Percentiles rank a stretch among this genome's conserved stretches.
Evolutionary conservation across 2,888 invertebrate species (phyloP).

Genomic region (Antheraea yamamai): DNA sequence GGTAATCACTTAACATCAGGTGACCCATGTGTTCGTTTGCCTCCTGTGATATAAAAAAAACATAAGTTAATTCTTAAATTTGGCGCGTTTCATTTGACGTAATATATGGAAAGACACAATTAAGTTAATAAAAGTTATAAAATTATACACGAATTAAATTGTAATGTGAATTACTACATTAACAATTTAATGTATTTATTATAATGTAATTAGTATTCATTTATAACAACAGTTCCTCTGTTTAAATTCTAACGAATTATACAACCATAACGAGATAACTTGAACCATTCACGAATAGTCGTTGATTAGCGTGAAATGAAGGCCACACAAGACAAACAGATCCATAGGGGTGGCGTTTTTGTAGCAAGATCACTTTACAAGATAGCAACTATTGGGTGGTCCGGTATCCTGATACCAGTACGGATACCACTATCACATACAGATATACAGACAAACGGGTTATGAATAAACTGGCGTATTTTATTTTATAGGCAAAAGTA

Average conservation of each 20-base stretch:
- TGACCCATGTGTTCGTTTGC: too few relatives aligned
- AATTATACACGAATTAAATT: not conserved
- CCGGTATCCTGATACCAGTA: conserved; percentile 40
- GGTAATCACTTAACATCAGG: too few relatives aligned
- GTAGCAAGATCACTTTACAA: conserved; percentile 58
- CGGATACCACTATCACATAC: not conserved
- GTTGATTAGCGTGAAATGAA: conserved; percentile 63
- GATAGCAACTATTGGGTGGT: conserved; percentile 70
- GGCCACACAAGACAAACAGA: conserved; percentile 74
- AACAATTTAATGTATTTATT: not conserved
- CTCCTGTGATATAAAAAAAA: too few relatives aligned
- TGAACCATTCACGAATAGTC: conserved; percentile 35
- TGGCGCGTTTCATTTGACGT: not conserved
- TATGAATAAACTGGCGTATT: conserved; percentile 22
- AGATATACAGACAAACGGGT: conserved; percentile 26
- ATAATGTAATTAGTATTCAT: not conserved
- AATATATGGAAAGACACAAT: not conserved
- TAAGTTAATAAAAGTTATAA: not conserved
- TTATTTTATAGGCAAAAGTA: not conserved
- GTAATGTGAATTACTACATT: not conserved
- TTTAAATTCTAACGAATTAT: not conserved
- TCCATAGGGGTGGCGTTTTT: conserved; percentile 70
- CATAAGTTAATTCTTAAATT: not conserved
- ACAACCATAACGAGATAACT: not conserved
- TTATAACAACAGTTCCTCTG: not conserved